Evolutionary conservation across 2,797 vertebrate genomes (phyloP), one percentile per base, ranked within the genome.

Genomic region (Salmo trutta): DNA sequence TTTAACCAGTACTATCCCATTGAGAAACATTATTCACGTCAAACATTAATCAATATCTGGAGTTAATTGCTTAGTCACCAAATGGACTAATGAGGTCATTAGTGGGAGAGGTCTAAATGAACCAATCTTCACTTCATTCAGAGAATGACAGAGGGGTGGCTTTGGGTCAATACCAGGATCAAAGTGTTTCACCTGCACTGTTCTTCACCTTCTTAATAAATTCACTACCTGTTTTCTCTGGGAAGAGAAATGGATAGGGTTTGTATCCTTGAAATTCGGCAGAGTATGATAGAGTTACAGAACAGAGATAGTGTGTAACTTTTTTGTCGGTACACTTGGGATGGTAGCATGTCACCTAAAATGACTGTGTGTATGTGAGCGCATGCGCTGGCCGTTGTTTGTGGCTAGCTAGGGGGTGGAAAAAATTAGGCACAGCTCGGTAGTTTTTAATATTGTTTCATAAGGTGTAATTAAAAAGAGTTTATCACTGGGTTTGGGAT

Each of bases 391-490:
- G 24, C 29, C 16, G 29, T 76, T 53, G 51, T 76, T n/a, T 41
- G 67, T 59, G 75, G 68, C 19, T 24, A 36, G 27, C n/a, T 56
- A 29, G 29, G 36, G 59, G 76, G 68, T 27, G 70, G 27, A 72
- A 71, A 75, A 75, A 82, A 85, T 84, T 81, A 82, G 82, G 65
- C 80, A 84, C 84, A 88, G 83, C 82, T 84, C 77, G 83, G 80
- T 88, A 83, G 80, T 80, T 87, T 82, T 87, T 86, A 87, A 86
- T 87, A 88, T 84, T 84, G 79, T 89, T 87, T 87, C 77, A 85
- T 84, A 80, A 75, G 67, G 83, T 69, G 75, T 86, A 90, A 89
- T 89, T 90, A 89, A 87, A 87, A 85, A 87, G 77, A 75, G 74
- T 87, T 90, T 87, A 90, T 88, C 82, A 82, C 80, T 81, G 79